These are phyloP conservation scores for Sericinus montela DNA, from an alignment of 2,888 invertebrate genomes.

Conservation along the genomic window DNA sequence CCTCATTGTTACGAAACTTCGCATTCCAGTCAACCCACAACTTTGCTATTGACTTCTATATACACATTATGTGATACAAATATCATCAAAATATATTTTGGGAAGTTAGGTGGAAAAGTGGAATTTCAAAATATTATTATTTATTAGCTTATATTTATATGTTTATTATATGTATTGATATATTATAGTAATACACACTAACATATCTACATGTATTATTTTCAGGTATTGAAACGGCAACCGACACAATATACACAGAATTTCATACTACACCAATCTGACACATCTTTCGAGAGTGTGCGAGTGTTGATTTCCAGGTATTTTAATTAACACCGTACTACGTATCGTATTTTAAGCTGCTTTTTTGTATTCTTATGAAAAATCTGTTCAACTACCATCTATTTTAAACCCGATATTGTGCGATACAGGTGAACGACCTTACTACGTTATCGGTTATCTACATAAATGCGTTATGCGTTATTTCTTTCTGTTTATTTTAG, in stretches of 20 bases:
- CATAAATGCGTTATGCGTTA: slow-evolving; percentile 23
- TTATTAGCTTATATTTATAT: no score
- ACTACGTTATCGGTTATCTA: slow-evolving; percentile 26
- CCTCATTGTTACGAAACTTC: no score
- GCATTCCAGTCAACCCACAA: no score
- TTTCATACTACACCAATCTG: slow-evolving; percentile 34
- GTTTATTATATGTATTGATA: no score
- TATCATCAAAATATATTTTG: no score
- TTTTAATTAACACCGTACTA: slow-evolving; percentile 28
- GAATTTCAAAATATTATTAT: no score
- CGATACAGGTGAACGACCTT: slow-evolving; percentile 39
- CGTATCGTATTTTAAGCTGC: slow-evolving; percentile 27
- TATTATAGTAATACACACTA: slow-evolving; percentile 3
- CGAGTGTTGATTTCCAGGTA: slow-evolving; percentile 36
- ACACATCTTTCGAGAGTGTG: slow-evolving; percentile 35
- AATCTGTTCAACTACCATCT: slow-evolving; percentile 20
- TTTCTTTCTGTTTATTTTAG: slow-evolving; percentile 16
- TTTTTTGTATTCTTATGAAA: slow-evolving; percentile 16
- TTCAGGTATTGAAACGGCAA: slow-evolving; percentile 53
- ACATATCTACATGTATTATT: slow-evolving; percentile 31
- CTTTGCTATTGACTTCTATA: no score
- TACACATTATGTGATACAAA: no score
- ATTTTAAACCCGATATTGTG: slow-evolving; percentile 23
- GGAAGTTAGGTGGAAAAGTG: no score
- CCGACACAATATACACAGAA: slow-evolving; percentile 32